Evolutionary conservation across 2,113 vertebrate species (phyloP).

Genomic region (Galbula dea): DNA sequence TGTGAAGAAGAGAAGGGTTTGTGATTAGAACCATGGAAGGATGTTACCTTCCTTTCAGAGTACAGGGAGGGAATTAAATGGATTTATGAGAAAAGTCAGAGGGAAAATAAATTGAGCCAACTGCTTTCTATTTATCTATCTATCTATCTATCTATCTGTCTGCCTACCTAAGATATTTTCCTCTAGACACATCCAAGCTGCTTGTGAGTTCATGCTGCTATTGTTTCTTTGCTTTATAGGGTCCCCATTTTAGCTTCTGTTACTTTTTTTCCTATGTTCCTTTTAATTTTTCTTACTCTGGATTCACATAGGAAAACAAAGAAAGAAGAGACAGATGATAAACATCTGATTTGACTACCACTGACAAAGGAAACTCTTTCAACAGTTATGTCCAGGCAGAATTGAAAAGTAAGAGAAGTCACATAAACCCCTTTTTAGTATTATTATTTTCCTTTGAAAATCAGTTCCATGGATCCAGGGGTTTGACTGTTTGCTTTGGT

Average conservation of each 20-base stretch:
- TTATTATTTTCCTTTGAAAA: not conserved
- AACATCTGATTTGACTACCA: not conserved
- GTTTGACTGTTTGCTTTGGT: not conserved
- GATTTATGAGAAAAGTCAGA: not conserved
- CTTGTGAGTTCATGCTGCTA: not conserved
- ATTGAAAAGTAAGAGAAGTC: not conserved
- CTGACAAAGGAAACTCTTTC: not conserved
- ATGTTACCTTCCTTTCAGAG: not conserved
- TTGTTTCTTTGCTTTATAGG: not conserved
- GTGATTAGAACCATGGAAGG: not conserved
- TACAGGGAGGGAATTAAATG: not conserved
- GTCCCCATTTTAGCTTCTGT: not conserved
- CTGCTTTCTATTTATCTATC: not conserved
- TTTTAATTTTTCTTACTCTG: not conserved
- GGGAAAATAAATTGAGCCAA: not conserved
- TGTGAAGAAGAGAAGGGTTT: not conserved
- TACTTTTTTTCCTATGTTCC: not conserved
- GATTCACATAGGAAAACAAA: not conserved
- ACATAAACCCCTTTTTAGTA: not conserved
- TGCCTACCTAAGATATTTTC: not conserved
- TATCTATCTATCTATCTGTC: not conserved
- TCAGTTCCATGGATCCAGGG: not conserved
- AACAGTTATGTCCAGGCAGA: not conserved
- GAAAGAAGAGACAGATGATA: accelerated
- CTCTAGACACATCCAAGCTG: not conserved